Percentiles rank a stretch among this genome's conserved stretches.
Conservation (phyloP, 2,888 invertebrate genomes). For the Priocnemis perturbator region DNA sequence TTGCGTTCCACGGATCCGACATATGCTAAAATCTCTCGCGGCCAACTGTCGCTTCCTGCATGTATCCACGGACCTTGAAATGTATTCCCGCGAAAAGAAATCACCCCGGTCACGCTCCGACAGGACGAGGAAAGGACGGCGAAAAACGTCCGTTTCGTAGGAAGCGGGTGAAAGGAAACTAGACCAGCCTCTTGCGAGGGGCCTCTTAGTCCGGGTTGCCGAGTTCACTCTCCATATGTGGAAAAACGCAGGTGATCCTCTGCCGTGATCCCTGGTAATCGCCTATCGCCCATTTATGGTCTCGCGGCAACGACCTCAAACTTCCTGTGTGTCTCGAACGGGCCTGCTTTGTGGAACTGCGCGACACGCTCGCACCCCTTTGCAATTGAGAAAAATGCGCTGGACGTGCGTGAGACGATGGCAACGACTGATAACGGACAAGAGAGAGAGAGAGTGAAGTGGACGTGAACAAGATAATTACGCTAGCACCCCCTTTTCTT, state of each 20-base stretch:
- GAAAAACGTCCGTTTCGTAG: not conserved
- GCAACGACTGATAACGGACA: too few species aligned
- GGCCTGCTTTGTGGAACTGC: not conserved
- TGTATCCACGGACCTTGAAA: slow-evolving; percentile 64
- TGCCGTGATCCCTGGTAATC: too few species aligned
- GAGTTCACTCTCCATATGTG: slow-evolving; percentile 1
- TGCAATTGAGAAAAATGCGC: too few species aligned
- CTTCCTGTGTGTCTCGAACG: not conserved
- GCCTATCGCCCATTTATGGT: not conserved
- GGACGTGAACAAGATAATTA: not conserved
- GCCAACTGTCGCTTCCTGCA: slow-evolving; percentile 71
- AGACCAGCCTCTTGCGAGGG: slow-evolving; percentile 15
- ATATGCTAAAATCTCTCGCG: slow-evolving; percentile 66
- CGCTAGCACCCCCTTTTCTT: too few species aligned
- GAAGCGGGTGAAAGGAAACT: not conserved
- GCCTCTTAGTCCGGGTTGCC: not conserved
- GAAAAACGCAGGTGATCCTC: not conserved
- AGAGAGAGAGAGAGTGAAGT: not conserved
- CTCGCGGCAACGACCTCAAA: slow-evolving; percentile 3
- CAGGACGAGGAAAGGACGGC: slow-evolving; percentile 18
- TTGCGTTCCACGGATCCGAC: slow-evolving; percentile 47
- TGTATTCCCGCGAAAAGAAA: slow-evolving; percentile 61
- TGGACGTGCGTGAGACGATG: too few species aligned
- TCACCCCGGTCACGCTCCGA: slow-evolving; percentile 53
- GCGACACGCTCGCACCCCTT: not conserved